A percentile compares a stretch with the other conserved stretches of the same genome.
Evolutionary conservation across 2,113 vertebrate species (phyloP).

Genomic region (Fregata magnificens): DNA sequence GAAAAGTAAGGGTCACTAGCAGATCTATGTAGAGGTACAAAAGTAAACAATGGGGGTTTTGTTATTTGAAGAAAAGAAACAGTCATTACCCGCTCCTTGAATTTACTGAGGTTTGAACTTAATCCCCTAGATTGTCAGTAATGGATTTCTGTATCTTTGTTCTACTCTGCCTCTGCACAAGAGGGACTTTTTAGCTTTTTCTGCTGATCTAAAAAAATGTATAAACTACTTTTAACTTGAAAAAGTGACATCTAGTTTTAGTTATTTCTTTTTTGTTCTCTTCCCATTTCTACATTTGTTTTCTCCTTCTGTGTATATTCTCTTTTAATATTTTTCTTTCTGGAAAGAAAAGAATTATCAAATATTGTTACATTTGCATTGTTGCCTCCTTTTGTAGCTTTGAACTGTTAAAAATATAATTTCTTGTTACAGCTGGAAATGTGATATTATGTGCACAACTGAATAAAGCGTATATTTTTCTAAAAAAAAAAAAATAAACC

Average conservation of each 20-base stretch:
- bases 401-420: constrained; percentile 14
- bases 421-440: constrained; percentile 36
- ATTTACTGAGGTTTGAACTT: constrained; percentile 13
- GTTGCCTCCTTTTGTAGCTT: constrained; percentile 1
- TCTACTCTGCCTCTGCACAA: neutral
- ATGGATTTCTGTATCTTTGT: neutral
- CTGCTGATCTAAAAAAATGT: neutral
- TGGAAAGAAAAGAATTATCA: neutral
- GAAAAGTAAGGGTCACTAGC: neutral
- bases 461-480: constrained; percentile 55
- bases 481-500: neutral
- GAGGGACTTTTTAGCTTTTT: neutral
- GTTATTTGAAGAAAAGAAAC: neutral
- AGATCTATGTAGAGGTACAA: neutral
- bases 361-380: neutral
- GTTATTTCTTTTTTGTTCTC: neutral
- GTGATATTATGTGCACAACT: constrained; percentile 19
- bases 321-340: neutral
- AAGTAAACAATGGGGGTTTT: neutral
- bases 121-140: neutral
- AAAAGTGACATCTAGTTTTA: neutral
- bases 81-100: neutral
- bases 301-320: neutral
- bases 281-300: neutral
- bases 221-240: neutral